Conservation (phyloP, 2,797 vertebrate species). For the Remorina albescens region DNA sequence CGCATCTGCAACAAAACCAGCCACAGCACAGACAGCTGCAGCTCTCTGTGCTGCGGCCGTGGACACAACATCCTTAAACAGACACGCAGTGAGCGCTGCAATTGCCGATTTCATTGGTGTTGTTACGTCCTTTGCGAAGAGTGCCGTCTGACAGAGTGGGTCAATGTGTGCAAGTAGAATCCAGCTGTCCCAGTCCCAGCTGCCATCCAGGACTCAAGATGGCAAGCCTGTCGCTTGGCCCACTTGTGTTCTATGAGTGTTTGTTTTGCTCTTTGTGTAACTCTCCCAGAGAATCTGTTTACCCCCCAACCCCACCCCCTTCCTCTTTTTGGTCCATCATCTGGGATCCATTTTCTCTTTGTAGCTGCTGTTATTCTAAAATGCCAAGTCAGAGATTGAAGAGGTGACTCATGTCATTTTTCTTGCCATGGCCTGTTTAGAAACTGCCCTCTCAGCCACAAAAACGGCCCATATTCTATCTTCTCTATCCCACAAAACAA, state of each 20-base stretch:
- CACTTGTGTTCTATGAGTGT: conserved; percentile 50
- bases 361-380: conserved; percentile 85
- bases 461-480: conserved; percentile 70
- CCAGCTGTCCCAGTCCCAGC: background rate
- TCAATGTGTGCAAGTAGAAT: conserved; percentile 90
- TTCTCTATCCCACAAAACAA: conserved; percentile 65
- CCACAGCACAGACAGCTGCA: conserved; percentile 87
- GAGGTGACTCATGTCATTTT: conserved; percentile 86
- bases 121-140: conserved; percentile 96
- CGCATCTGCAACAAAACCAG: conserved; percentile 88
- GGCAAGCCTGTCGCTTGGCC: conserved; percentile 59
- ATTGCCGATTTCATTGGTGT: conserved; percentile 95
- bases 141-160: conserved; percentile 92
- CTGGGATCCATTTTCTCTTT: conserved; percentile 86
- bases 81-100: conserved; percentile 90
- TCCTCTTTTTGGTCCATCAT: conserved; percentile 73
- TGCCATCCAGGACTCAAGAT: conserved; percentile 67
- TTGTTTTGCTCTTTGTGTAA: conserved; percentile 77
- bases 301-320: conserved; percentile 27
- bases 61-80: conserved; percentile 93
- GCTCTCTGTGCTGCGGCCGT: conserved; percentile 93
- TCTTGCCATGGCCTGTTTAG: conserved; percentile 79
- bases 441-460: conserved; percentile 77
- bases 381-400: conserved; percentile 86
- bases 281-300: conserved; percentile 73